These are phyloP conservation scores for Philopedon plagiatum DNA, from an alignment of 2,888 invertebrate genomes.

Conservation along the genomic window DNA sequence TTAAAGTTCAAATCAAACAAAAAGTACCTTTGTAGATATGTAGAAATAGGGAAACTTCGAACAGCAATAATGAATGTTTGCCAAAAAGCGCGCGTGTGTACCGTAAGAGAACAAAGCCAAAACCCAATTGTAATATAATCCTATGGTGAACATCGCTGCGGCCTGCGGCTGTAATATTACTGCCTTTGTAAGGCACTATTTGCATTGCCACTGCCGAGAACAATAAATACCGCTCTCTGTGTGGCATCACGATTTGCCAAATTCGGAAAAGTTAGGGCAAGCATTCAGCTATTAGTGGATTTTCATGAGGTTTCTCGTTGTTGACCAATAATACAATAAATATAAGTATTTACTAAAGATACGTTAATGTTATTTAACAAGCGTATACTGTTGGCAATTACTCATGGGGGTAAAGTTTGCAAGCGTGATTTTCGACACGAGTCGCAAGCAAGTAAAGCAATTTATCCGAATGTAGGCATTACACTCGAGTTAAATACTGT, in stretches of 20 bases:
- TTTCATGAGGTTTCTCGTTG: neutral
- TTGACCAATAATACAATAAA: too few relatives aligned
- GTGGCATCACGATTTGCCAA: slow-evolving; percentile 38
- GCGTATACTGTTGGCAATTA: too few relatives aligned
- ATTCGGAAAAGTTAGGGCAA: slow-evolving; percentile 20
- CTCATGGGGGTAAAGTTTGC: too few relatives aligned
- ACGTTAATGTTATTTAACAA: too few relatives aligned
- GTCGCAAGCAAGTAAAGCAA: too few relatives aligned
- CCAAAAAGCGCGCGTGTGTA: slow-evolving; percentile 42
- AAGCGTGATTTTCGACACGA: too few relatives aligned
- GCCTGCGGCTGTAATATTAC: slow-evolving; percentile 58
- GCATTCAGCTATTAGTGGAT: slow-evolving; percentile 2
- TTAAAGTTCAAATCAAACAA: too few relatives aligned
- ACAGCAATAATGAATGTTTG: slow-evolving; percentile 46
- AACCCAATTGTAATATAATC: slow-evolving; percentile 52
- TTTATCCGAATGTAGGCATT: too few relatives aligned
- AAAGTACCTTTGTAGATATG: slow-evolving; percentile 12
- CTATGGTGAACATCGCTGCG: slow-evolving; percentile 48
- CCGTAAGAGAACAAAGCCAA: slow-evolving; percentile 48
- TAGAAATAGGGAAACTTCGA: slow-evolving; percentile 34
- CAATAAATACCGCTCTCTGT: slow-evolving; percentile 43
- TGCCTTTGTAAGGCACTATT: slow-evolving; percentile 56
- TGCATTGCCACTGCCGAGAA: slow-evolving; percentile 52
- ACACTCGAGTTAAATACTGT: too few relatives aligned
- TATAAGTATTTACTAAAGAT: too few relatives aligned